Evolutionary conservation across 1,140 invertebrate genomes (phyloP), one percentile per base, ranked within the genome.

Genomic region (Odontomachus brunneus): DNA sequence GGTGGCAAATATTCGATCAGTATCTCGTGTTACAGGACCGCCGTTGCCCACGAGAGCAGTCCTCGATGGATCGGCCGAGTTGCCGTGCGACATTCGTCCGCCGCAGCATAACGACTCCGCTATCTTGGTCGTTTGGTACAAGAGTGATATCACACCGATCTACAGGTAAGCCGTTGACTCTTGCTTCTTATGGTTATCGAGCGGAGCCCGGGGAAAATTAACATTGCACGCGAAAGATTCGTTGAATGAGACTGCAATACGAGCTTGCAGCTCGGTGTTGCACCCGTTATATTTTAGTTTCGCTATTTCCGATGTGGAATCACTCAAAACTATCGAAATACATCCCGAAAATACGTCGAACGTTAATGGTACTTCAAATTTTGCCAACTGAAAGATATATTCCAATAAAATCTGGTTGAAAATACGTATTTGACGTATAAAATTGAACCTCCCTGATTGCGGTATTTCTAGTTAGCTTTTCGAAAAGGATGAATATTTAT

Each of bases 41-140:
- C 90, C 95, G 15, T 90, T 94, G 59, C 92, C 95, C 75, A 93
- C 95, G 17, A 94, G 95, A 85, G 96, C 96, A 19, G 95, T 96
- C 57, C 93, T 95, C 49, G 94, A 94, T 74, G 95, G 95, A 71
- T 95, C 94, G 48, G 96, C 96, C 11, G 93, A 95, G 33, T 91
- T 97, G 26, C 96, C 96, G 0, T 97, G 96, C 89, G 96, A 96
- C 89, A 95, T 96, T 66, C 94, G 93, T 63, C 93, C 96, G 11
- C 95, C 95, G 4, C 91, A 94, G 67, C 92, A 93, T 14, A 95
- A 95, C 83, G 95, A 95, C 67, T 92, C 93, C 0, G 95, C 95
- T 33, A 94, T 96, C 33, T 93, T 97, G 44, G 96, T 96, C 53
- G 95, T 96, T 19, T 97, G 96, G 96, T 96, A 96, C 90, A 96